Evolutionary conservation across 2,888 invertebrate genomes (phyloP).

Genomic region (Oxystoma pomonae): DNA sequence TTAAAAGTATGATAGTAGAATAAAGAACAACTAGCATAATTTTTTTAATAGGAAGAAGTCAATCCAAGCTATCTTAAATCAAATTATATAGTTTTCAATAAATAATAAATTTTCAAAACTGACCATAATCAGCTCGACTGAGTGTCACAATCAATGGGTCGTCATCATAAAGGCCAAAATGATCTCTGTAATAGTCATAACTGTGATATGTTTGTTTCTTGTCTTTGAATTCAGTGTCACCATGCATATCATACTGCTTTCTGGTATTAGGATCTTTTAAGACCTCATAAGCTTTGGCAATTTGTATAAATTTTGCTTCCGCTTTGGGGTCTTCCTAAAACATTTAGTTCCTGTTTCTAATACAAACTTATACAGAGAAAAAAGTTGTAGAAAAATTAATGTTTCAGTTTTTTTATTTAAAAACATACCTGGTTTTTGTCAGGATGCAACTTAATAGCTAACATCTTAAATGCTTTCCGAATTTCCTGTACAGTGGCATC

Average conservation of each 20-base stretch:
- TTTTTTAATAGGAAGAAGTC: too few species aligned
- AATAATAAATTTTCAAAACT: too few species aligned
- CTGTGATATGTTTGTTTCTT: slow-evolving; percentile 66
- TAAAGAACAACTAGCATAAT: background rate
- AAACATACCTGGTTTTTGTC: slow-evolving; percentile 61
- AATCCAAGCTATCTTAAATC: too few species aligned
- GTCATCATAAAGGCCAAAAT: slow-evolving; percentile 83
- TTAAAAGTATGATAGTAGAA: slow-evolving; percentile 1
- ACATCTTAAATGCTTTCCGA: slow-evolving; percentile 66
- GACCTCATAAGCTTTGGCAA: slow-evolving; percentile 82
- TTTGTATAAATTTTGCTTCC: slow-evolving; percentile 71
- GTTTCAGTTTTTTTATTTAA: too few species aligned
- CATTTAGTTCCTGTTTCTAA: background rate
- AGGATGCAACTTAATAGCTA: slow-evolving; percentile 68
- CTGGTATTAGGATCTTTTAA: slow-evolving; percentile 77
- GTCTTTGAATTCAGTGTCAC: slow-evolving; percentile 58
- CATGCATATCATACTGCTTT: slow-evolving; percentile 74
- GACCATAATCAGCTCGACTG: slow-evolving; percentile 70
- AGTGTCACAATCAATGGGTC: slow-evolving; percentile 78
- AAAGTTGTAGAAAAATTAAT: too few species aligned
- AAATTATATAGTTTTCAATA: too few species aligned
- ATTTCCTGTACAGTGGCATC: slow-evolving; percentile 66
- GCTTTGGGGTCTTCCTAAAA: slow-evolving; percentile 71
- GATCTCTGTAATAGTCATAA: slow-evolving; percentile 74
- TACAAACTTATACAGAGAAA: background rate